Base-by-base conservation (phyloP, 2,888 invertebrate species). In the Nomada fabriciana region DNA sequence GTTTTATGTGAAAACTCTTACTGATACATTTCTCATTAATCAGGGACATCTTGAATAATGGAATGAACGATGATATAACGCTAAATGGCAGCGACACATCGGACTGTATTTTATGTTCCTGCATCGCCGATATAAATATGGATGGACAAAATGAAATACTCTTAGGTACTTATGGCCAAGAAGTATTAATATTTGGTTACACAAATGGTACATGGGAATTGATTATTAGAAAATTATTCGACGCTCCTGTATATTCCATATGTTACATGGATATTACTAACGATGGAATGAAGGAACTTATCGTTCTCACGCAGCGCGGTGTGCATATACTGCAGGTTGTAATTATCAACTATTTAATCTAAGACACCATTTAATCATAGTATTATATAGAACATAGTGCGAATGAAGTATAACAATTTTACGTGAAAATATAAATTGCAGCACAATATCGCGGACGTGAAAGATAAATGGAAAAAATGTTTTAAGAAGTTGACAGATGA, bases 111-210 rank as follows among this genome's bases (percentile, higher is more conserved):
- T 93, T 96, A n/a, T 95, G 96, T 87, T 95, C 95, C 50, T 95
- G 95, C 89, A 94, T 96, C 15, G 95, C 95, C 9, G 97, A 97
- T 92, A 94, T 97, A 69, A 96, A 97, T 92, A 96, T 97, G 94
- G 97, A 97, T 93, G 96, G 96, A 1, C 92, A 94, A 74, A 95
- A 96, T 89, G 97, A 97, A 94, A 95, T 97, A 76, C 89, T 97
- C 29, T 92, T 97, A 52, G 97, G 97, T 73, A 96, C 96, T 13
- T 96, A 96, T 92, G 95, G 95, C 52, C 95, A 96, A 94, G 95
- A 95, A 91, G 91, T 96, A 55, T 90, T 95, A 76, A 92, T 95
- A 13, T 95, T 95, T 89, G 95, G 95, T 89, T 94, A 92, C 70
- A 89, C 94, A 82, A 91, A 94, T 60, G 89, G 91, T 59, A 91